Evolutionary conservation across 2,113 vertebrate genomes (phyloP), one percentile per base, ranked within the genome.

Genomic region (Protobothrops mucrosquamatus): DNA sequence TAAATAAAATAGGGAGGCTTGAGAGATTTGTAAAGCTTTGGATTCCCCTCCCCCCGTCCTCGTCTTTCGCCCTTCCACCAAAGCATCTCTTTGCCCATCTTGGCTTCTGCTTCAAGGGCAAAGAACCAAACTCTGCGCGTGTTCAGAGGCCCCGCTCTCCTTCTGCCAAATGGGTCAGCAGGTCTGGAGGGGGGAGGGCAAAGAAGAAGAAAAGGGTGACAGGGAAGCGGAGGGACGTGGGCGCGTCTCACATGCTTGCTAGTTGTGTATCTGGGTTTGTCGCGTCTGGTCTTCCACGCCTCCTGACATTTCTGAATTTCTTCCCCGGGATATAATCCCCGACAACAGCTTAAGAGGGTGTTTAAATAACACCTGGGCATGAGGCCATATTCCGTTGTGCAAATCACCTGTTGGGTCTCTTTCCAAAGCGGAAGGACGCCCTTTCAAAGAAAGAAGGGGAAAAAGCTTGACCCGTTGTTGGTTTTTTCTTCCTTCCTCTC

Each of bases 1-100:
- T n/a, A 15, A 14, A 14, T 64, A 4, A 69, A 57, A 12, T 15
- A 14, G 26, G 0, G 29, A 69, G 26, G 61, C 3, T 29, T 5
- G 26, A 11, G 61, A n/a, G 29, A n/a, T n/a, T 69, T 11, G 29
- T 14, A 64, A 29, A 64, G 26, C 26, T n/a, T 64, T 64, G 61
- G n/a, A n/a, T 34, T 26, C 0, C 0, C 26, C 24, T 0, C 23
- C 9, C 59, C 3, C 0, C n/a, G n/a, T 0, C 2, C 15, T 2
- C 6, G 29, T 74, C 64, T 6, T 74, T 29, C 59, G 22, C 56
- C 56, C n/a, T 34, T 14, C n/a, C n/a, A 34, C 69, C 69, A 7
- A 6, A 39, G 12, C 11, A n/a, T 29, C 34, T 6, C 6, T 22
- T 15, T 8, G 69, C 15, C 18, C n/a, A 22, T 20, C 7, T 22